Evolutionary conservation across 2,888 invertebrate genomes (phyloP).

Genomic region (Oscheius sp.): DNA sequence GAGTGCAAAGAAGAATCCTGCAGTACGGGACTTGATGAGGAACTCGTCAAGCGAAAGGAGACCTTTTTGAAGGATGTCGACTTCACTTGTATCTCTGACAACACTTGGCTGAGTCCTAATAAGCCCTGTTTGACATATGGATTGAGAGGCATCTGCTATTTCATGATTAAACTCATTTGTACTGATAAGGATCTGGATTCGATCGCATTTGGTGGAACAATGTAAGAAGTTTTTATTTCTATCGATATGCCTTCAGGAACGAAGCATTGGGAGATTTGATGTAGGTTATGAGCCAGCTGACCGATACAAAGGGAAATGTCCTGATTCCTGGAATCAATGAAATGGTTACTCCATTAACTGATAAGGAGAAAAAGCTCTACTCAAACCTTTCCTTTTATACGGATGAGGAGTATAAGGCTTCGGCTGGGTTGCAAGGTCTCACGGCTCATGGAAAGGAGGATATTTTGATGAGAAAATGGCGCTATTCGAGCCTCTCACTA

Average conservation of each 20-base stretch:
- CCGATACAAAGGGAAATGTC: slow-evolving; percentile 87
- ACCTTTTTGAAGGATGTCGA: slow-evolving; percentile 77
- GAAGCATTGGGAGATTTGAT: slow-evolving; percentile 92
- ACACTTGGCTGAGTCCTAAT: slow-evolving; percentile 94
- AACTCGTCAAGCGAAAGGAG: slow-evolving; percentile 75
- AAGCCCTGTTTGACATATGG: slow-evolving; percentile 98
- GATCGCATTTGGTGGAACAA: slow-evolving; percentile 91
- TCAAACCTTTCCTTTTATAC: slow-evolving; percentile 86
- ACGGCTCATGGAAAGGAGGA: slow-evolving; percentile 80
- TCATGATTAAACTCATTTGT: slow-evolving; percentile 81
- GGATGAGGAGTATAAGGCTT: slow-evolving; percentile 44
- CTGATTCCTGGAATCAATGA: slow-evolving; percentile 78
- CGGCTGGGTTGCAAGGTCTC: slow-evolving; percentile 78
- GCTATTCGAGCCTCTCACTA: slow-evolving; percentile 88
- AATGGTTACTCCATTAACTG: slow-evolving; percentile 78
- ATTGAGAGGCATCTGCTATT: slow-evolving; percentile 81
- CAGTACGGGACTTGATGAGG: slow-evolving; percentile 90
- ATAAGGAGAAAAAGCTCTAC: slow-evolving; percentile 77
- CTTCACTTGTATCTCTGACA: slow-evolving; percentile 96
- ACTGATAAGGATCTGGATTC: slow-evolving; percentile 92
- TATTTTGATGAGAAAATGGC: slow-evolving; percentile 92
- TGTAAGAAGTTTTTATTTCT: slow-evolving; percentile 75
- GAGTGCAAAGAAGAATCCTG: slow-evolving; percentile 99
- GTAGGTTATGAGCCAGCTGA: slow-evolving; percentile 83
- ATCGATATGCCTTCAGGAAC: slow-evolving; percentile 70